Base-by-base conservation (phyloP, 2,113 vertebrate genomes). In the Typhlomys cinereus region DNA sequence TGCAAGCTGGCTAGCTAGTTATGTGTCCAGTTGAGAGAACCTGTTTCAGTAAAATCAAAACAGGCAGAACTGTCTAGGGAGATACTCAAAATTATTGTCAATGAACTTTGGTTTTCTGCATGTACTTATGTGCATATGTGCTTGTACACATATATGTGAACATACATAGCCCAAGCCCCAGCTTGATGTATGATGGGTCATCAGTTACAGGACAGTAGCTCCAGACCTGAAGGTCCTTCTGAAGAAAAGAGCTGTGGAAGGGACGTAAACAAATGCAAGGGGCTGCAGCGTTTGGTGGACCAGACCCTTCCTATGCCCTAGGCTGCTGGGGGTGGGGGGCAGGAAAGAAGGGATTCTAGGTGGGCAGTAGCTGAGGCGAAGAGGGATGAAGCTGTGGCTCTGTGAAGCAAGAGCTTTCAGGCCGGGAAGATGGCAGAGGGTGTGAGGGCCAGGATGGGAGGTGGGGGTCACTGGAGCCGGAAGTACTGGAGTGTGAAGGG, bases 201-300 rank as follows among this genome's bases (percentile, higher is more conserved):
- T 64, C 64, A 74, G 15, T 87, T 39, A 61, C 44, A 74, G 20
- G 31, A 12, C 25, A 11, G 34, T n/a, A 12, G n/a, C 41, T 50
- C 39, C 67, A 87, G 67, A 87, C n/a, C 10, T 79, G 23, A 41
- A 34, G 12, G 36, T 29, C 11, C 1, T 73, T 39, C 5, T 10
- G 14, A 31, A 78, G 44, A 25, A n/a, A 34, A 73, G 17, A 64
- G 25, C 48, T 48, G 59, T 25, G 15, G 31, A 11, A 0, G 18
- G 70, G 73, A 57, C 34, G 36, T 21, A 4, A 46, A 36, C 2
- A 7, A 62, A 23, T 14, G 7, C 11, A 31, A 80, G 14, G 52
- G 25, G 8, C n/a, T 66, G 0, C 5, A 61, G 44, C 7, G 3
- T 54, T 15, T 25, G 18, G 34, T 4, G 1, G 15, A 64, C 1